Base-by-base conservation (phyloP, 2,113 vertebrate species). In the Hydrochoerus hydrochaeris region DNA sequence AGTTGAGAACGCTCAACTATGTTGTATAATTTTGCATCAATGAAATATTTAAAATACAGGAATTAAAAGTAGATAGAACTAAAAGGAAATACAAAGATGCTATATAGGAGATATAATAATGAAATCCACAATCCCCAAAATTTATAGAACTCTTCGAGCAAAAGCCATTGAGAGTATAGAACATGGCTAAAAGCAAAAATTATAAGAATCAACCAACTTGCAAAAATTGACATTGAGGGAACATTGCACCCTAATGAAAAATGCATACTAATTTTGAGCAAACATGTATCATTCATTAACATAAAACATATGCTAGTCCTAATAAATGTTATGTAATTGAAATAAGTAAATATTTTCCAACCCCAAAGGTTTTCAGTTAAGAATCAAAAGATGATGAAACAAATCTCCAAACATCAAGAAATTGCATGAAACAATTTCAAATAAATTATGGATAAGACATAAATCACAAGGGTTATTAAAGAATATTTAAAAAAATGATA, bases 281-380 rank as follows among this genome's bases (percentile, higher is more conserved):
- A 92, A 58, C 22, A 32, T 58, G 14, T 6, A 84, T 58, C 17
- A 38, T 32, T 82, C 30, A 86, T 57, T 81, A 90, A 91, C 16
- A 81, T 67, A 88, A 44, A 49, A 16, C 24, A 49, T 52, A 22
- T 3, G 7, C 5, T 77, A 9, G 78, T 26, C 41, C 62, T 85
- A 67, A 46, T 35, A 85, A 67, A 81, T 92, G 71, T 26, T 41
- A 35, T 46, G 22, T 58, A 83, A 63, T 32, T 67, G 19, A 93
- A 87, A 92, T 91, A 67, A 67, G 28, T 19, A 84, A 9, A 90
- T 41, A 49, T 57, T 92, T 92, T 93, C 30, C 69, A 49, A 49
- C 5, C 11, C 82, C 1, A n/a, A 1, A 30, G 11, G 3, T 44
- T 75, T 57, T 73, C 13, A n/a, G 35, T 58, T 80, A 91, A 84